A percentile compares a stretch with the other conserved stretches of the same genome.
phyloP scores from a whole-genome alignment of 1,140 invertebrate genomes.

The Heliconius hermathena region DNA sequence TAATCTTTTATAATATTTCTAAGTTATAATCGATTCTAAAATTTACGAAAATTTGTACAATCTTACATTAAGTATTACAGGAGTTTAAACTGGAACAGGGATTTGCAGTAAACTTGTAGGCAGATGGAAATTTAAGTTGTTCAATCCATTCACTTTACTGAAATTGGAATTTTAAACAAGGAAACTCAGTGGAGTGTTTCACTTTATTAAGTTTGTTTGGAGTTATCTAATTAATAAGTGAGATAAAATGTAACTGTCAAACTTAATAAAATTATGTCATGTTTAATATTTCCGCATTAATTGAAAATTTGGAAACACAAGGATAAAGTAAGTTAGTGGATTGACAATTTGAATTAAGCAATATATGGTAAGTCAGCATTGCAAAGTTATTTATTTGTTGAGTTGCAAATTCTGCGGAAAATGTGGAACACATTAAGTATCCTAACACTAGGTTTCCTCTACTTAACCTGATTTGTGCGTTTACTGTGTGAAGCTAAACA shows the following conservation, averaged over 20 bases:
- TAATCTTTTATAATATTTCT: no score
- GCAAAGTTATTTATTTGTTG: no score
- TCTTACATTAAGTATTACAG: no score
- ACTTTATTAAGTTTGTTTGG: not conserved
- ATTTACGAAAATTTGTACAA: not conserved
- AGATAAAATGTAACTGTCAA: no score
- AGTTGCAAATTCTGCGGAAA: no score
- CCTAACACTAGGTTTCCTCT: no score
- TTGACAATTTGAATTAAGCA: not conserved
- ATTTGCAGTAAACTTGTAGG: not conserved
- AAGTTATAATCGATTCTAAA: no score
- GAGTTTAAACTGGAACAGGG: not conserved
- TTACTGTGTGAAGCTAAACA: no score
- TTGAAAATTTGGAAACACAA: not conserved
- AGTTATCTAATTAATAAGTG: constrained; percentile 15
- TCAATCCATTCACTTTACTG: constrained; percentile 20
- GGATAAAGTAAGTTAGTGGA: not conserved
- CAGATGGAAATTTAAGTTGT: not conserved
- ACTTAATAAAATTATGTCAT: not conserved
- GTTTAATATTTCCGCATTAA: not conserved
- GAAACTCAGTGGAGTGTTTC: constrained; percentile 6
- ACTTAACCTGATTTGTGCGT: no score
- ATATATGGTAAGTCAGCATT: no score
- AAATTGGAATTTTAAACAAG: constrained; percentile 19
- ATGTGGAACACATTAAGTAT: no score